Evolutionary conservation across 1,140 invertebrate genomes (phyloP), one percentile per base, ranked within the genome.

Genomic region (Diorhabda sublineata): DNA sequence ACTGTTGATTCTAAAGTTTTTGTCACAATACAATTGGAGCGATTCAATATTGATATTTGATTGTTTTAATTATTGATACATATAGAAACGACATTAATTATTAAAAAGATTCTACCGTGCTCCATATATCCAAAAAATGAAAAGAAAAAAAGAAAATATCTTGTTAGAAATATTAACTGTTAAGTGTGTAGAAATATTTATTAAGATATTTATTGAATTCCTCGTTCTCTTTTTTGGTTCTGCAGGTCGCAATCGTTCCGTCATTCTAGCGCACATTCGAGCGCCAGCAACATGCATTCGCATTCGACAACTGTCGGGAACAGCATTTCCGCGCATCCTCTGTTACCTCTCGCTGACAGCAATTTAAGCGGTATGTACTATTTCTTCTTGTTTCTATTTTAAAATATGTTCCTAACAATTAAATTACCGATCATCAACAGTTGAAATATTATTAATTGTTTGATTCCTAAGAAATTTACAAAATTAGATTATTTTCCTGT

Each of bases 251-350:
- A 80, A 69, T 81, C 80, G 65, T 81, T 81, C 73, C 77, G 80
- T 60, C 80, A 81, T 76, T 78, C 79, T 75, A 80, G 77, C 72
- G 79, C 79, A 68, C 78, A 81, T 74, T 80, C 79, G 66, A 81
- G 78, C 71, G 77, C 77, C 61, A 71, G 70, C 77, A 79, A 80
- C 75, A 76, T 80, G 78, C 79, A 81, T 75, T 73, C 79, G 77
- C 79, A 81, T 75, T 73, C 79, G 68, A 79, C 75, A 69, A 75
- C 79, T 64, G 79, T 81, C 73, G 80, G 80, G 72, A 81, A 81
- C 79, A 81, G 80, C 77, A 81, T 81, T 76, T 81, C 79, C 74
- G 80, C 80, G 58, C 80, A 81, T 75, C 80, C 80, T 66, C 74
- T 81, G 76, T 79, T 81, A 73, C 80, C 80, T 69, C 79, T 81